phyloP scores from a whole-genome alignment of 2,113 vertebrate genomes.

The Peromyscus leucopus region DNA sequence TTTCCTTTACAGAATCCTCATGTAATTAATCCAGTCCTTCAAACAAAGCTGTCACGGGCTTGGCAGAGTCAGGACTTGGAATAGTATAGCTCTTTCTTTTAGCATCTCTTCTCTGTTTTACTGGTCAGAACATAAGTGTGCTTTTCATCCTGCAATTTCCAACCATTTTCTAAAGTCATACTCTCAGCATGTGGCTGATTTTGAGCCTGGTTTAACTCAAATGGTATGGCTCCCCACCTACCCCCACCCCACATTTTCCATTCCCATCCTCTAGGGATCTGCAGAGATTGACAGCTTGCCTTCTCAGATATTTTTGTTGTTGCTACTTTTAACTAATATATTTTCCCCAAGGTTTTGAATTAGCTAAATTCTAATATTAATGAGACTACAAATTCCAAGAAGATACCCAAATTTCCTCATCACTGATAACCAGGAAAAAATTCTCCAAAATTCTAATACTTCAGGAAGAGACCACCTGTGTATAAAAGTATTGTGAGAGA shows the following conservation, averaged over 20 bases:
- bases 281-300: neutral
- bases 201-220: neutral
- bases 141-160: too few species aligned
- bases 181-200: neutral
- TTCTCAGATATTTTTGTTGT: neutral
- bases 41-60: neutral
- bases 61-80: neutral
- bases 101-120: neutral
- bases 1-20: neutral
- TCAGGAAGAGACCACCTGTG: neutral
- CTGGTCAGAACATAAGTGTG: neutral
- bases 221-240: neutral
- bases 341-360: neutral
- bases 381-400: neutral
- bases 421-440: neutral
- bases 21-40: neutral
- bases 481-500: neutral
- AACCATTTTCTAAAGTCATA: neutral
- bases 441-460: neutral
- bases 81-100: neutral
- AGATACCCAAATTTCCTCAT: neutral
- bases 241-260: neutral
- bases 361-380: neutral
- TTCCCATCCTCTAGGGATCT: neutral
- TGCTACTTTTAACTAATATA: neutral